These are phyloP conservation scores for Semicossyphus pulcher DNA, from an alignment of 2,113 vertebrate genomes.

Conservation along the genomic window DNA sequence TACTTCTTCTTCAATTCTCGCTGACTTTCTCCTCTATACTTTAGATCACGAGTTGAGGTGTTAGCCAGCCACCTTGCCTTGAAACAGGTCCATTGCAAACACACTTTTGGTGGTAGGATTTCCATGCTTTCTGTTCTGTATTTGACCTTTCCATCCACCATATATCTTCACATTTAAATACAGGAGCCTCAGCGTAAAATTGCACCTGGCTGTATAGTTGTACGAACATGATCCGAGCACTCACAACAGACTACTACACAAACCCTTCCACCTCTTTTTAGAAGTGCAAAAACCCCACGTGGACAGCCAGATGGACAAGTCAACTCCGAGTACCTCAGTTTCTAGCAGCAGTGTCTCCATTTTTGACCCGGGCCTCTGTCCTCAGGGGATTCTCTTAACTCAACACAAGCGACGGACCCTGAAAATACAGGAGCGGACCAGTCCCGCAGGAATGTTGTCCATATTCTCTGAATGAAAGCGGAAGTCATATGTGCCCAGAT, in stretches of 20 bases:
- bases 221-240: constrained; percentile 44
- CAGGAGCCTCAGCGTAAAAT: constrained; percentile 42
- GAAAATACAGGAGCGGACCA: constrained; percentile 36
- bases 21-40: constrained; percentile 57
- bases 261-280: constrained; percentile 60
- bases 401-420: constrained; percentile 35
- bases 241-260: constrained; percentile 36
- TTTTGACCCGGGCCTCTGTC: constrained; percentile 64
- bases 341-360: constrained; percentile 71
- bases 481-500: constrained; percentile 38
- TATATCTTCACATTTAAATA: constrained; percentile 45
- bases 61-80: constrained; percentile 72
- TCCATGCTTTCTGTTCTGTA: constrained; percentile 31
- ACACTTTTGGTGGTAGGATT: constrained; percentile 58
- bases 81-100: constrained; percentile 69
- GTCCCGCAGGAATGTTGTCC: constrained; percentile 37
- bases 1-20: constrained; percentile 23
- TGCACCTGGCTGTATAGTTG: constrained; percentile 36
- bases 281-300: constrained; percentile 60
- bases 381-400: constrained; percentile 70
- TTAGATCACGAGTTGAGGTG: constrained; percentile 54
- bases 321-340: constrained; percentile 79
- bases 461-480: constrained; percentile 32
- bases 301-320: constrained; percentile 66
- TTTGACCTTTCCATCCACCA: constrained; percentile 25